phyloP scores from a whole-genome alignment of 2,113 vertebrate genomes.

The Sus scrofa region T2T-Sscrofa CM000817.6:129084501-129085000 shows the following conservation, averaged over 20 bases:
- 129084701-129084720: background rate
- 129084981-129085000: no score
- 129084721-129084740: background rate
- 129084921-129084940: no score
- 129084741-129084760: background rate
- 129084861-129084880: background rate
- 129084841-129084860: background rate
- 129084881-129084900: background rate
- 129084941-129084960: no score
- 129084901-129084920: background rate
- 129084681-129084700: background rate
- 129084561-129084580: background rate
- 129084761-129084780: background rate
- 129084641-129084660: background rate
- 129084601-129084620: background rate
- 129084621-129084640: background rate
- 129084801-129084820: background rate
- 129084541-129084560: background rate
- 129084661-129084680: background rate
- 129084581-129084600: background rate
- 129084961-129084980: no score
- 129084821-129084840: background rate
- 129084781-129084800: background rate
- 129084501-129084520: background rate
- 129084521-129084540: background rate